Base-by-base conservation (phyloP, 1,140 invertebrate genomes). In the Drosophila grimshawi region DNA sequence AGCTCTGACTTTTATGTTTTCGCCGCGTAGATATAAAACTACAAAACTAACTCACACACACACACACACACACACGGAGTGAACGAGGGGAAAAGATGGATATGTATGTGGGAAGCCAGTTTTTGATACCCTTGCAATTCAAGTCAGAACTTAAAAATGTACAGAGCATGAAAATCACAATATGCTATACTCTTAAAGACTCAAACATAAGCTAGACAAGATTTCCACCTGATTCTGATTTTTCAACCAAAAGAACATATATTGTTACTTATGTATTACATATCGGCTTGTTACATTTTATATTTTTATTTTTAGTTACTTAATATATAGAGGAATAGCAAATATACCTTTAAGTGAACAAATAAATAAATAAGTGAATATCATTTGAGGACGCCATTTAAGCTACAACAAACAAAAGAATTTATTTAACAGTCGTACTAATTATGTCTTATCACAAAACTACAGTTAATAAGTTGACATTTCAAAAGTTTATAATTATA, bases 1-100 rank as follows among this genome's bases (percentile, higher is more conserved):
- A 81, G 70, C 72, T 81, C 76, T 86, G 82, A 81, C 81, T 86
- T 86, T 86, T 86, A 86, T 86, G 81, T 86, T 86, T 86, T 86
- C 75, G 64, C 65, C 81, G 78, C 81, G 73, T 51, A 72, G 67
- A 80, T 75, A 83, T 66, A 80, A 76, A 78, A 80, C 78, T 75
- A 70, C 66, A 70, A 75, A 70, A 70, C 19, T 41, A 78, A 66
- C 55, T 70, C 43, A 73, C 55, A 79, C 41, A 86, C 48, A 75
- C 48, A 79, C 41, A 86, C 48, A 75, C 48, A 60, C 39, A 65
- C 52, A 66, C 37, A 55, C 52, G 61, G 37, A 45, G n/a, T 19
- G 32, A 53, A 37, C 39, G 2, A 10, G 39, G 2, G 39, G 49
- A 27, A 5, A 51, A 10, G 39, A 45, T 19, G 53, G 29, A 55